Percentiles rank a stretch among this genome's conserved stretches.
phyloP scores from a whole-genome alignment of 2,888 invertebrate genomes.

The Scaptomyza reducta region DNA sequence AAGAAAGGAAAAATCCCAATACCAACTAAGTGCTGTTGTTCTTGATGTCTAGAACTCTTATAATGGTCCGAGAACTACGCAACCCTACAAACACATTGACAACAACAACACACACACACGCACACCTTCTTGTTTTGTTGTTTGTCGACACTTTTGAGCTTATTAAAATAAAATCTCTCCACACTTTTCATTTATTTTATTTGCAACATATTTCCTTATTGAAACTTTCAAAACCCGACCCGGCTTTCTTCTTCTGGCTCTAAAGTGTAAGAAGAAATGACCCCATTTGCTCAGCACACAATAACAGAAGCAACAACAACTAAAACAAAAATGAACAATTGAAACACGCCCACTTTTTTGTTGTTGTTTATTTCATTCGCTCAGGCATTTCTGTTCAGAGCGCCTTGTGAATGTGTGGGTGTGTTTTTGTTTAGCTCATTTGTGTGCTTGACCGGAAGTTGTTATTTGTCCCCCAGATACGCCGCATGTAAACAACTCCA shows the following conservation, averaged over 20 bases:
- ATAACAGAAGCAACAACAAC: neutral
- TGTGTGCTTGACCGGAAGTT: slow-evolving; percentile 63
- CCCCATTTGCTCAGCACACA: slow-evolving; percentile 51
- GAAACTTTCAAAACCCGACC: slow-evolving; percentile 40
- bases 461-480: slow-evolving; percentile 46
- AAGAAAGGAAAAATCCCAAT: slow-evolving; percentile 23
- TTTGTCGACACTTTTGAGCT: slow-evolving; percentile 44
- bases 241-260: slow-evolving; percentile 21
- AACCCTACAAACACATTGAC: slow-evolving; percentile 33
- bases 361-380: slow-evolving; percentile 49
- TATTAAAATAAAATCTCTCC: slow-evolving; percentile 64
- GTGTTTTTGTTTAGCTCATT: slow-evolving; percentile 60
- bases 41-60: slow-evolving; percentile 39
- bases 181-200: slow-evolving; percentile 67
- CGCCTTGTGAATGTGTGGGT: slow-evolving; percentile 15
- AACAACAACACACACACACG: slow-evolving; percentile 15
- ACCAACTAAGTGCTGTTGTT: slow-evolving; percentile 31
- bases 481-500: slow-evolving; percentile 9
- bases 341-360: slow-evolving; percentile 20
- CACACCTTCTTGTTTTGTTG: neutral
- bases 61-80: slow-evolving; percentile 40
- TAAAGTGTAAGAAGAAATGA: slow-evolving; percentile 49
- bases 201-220: slow-evolving; percentile 65
- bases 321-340: slow-evolving; percentile 20
- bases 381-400: slow-evolving; percentile 19